Evolutionary conservation across 2,797 vertebrate species (phyloP), one percentile per base, ranked within the genome.

Genomic region (Sarcoramphus papa): DNA sequence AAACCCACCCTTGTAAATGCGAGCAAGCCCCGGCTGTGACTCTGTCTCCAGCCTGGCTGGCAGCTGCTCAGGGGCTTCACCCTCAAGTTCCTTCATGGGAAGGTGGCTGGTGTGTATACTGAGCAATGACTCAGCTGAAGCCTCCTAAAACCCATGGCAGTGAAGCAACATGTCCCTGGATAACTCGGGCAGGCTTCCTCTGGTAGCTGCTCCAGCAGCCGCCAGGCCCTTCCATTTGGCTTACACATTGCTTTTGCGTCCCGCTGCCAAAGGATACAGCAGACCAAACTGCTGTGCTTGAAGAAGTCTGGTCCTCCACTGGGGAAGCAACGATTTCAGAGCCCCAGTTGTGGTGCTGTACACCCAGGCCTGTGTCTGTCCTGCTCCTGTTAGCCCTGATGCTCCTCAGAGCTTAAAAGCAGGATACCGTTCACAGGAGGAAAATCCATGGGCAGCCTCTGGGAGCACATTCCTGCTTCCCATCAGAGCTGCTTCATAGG

Each of bases 281-380:
- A 81, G 35, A 63, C 6, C 16, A 64, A 79, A 69, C 8, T 37
- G 13, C 4, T 3, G 3, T 79, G 23, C 67, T 57, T 77, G 41
- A 30, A 63, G 67, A 43, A 31, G 6, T 40, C 40, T 78, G n/a
- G 23, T 79, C 15, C 72, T 90, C 31, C 37, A 5, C 5, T 5
- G 20, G 15, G 53, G 45, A 51, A n/a, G 25, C 45, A 77, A 65
- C 2, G 1, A 54, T 22, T 85, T 60, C 79, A 85, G 22, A 88
- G 28, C 24, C 15, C 19, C 0, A 0, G 1, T 5, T 60, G 53
- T 31, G 7, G 12, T 48, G 37, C 14, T 3, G 3, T 33, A 6
- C n/a, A 47, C 54, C 10, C 0, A 0, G 77, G 9, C 25, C 43
- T n/a, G 6, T 27, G 24, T 83, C 45, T 59, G 43, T 31, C 24